Evolutionary conservation across 2,113 vertebrate genomes (phyloP).

Genomic region (Aspiorhynchus laticeps): DNA sequence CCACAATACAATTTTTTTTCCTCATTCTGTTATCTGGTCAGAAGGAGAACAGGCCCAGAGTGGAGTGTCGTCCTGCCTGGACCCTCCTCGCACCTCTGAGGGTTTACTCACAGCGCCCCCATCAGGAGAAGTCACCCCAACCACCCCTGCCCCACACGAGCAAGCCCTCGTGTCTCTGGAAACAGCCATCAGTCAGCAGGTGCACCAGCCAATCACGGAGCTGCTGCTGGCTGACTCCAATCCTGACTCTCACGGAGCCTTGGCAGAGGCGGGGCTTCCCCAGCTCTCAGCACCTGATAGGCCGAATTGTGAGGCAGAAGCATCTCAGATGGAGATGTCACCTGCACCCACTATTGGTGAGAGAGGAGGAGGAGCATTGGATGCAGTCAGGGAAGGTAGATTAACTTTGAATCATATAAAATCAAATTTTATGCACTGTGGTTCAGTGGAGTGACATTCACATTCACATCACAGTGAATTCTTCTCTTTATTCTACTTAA

Average conservation of each 20-base stretch:
- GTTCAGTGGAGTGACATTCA: neutral
- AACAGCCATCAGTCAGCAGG: conserved; percentile 82
- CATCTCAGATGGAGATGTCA: conserved; percentile 93
- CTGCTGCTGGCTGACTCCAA: conserved; percentile 78
- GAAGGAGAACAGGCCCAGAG: conserved; percentile 78
- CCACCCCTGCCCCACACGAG: conserved; percentile 79
- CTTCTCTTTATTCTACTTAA: neutral
- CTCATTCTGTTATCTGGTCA: conserved; percentile 60
- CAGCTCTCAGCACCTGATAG: conserved; percentile 78
- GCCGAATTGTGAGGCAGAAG: conserved; percentile 82
- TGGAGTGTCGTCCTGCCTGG: conserved; percentile 73
- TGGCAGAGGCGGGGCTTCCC: conserved; percentile 80
- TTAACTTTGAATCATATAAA: conserved; percentile 63
- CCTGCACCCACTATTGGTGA: conserved; percentile 89
- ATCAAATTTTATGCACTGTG: conserved; percentile 29
- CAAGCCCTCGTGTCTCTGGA: conserved; percentile 83
- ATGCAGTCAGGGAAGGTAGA: conserved; percentile 80
- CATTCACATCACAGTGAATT: neutral
- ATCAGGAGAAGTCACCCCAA: conserved; percentile 84
- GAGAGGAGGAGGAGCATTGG: conserved; percentile 73
- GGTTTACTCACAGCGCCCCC: conserved; percentile 86
- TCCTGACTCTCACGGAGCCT: conserved; percentile 74
- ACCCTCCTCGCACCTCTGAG: conserved; percentile 81
- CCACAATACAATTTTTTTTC: neutral
- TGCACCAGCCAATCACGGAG: conserved; percentile 80